Base-by-base conservation (phyloP, 2,888 invertebrate genomes). In the Drosophila helvetica region DNA sequence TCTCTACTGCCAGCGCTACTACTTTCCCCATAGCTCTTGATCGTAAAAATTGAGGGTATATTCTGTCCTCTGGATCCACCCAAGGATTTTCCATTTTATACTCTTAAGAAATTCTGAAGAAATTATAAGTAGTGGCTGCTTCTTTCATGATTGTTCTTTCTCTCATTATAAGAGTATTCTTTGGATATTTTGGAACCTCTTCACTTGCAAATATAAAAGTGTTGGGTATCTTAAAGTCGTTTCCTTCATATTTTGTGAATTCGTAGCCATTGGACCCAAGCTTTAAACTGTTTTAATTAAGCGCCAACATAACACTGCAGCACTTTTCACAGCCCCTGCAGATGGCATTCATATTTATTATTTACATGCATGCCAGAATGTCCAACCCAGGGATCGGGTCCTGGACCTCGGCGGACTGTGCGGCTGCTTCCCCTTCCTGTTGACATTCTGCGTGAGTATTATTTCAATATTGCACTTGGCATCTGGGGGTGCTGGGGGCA, bases 201-300 rank as follows among this genome's bases (percentile, higher is more conserved):
- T 38, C 6, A 7, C 38, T 7, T 38, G 48, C n/a, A 47, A 12
- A 65, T 55, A 42, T 30, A 38, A 18, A 30, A 18, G 65, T 22
- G 12, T 7, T 30, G 53, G 19, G 19, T 30, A n/a, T 48, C 15
- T 30, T 15, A 9, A 18, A 22, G 22, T 42, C 42, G 25, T 25
- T 42, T 33, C 52, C 18, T 19, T 47, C 42, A 53, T 19, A 15
- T 15, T n/a, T 38, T 38, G 7, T n/a, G 2, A 2, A 7, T 38
- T 38, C n/a, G 2, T 38, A 15, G 15, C 38, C 38, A 15, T 22
- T 51, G 4, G 19, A 18, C 22, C 46, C 46, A 38, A 30, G 38
- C 46, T 67, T 67, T 67, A 67, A 67, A 67, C 30, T n/a, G 51
- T 67, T 67, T 57, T 67, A 67, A 67, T 67, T 67, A 67, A 67